These are phyloP conservation scores for Vulpes ferrilata DNA, from an alignment of 2,113 vertebrate species.

Conservation along the genomic window DNA sequence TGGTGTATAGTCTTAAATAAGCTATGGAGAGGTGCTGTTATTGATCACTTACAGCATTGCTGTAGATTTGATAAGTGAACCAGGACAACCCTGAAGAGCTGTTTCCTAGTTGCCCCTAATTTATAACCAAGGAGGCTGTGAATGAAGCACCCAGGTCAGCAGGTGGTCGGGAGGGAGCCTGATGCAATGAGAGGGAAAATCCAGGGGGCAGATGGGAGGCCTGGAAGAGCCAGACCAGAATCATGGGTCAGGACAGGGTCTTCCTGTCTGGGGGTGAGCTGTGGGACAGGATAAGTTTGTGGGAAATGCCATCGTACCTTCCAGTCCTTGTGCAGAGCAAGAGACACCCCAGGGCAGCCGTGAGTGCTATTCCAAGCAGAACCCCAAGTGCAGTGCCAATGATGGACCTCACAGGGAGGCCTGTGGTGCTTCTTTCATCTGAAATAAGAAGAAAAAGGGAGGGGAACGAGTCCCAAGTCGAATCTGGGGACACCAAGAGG, in stretches of 20 bases:
- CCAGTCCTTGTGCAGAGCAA: neutral
- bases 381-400: neutral
- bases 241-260: rapidly evolving
- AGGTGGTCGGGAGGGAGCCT: neutral
- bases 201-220: rapidly evolving
- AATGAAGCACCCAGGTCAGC: neutral
- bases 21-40: neutral
- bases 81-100: neutral
- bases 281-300: neutral
- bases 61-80: neutral
- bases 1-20: no score
- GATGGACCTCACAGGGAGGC: neutral
- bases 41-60: neutral
- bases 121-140: neutral
- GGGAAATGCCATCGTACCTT: neutral
- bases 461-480: neutral
- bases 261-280: neutral
- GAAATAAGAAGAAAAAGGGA: neutral
- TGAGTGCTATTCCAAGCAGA: neutral
- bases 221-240: no score
- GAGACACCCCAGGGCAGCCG: neutral
- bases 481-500: rapidly evolving
- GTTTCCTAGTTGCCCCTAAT: neutral
- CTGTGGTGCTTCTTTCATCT: neutral
- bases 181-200: rapidly evolving